phyloP scores from a whole-genome alignment of 2,113 vertebrate species.

The Litocranius walleri region DNA sequence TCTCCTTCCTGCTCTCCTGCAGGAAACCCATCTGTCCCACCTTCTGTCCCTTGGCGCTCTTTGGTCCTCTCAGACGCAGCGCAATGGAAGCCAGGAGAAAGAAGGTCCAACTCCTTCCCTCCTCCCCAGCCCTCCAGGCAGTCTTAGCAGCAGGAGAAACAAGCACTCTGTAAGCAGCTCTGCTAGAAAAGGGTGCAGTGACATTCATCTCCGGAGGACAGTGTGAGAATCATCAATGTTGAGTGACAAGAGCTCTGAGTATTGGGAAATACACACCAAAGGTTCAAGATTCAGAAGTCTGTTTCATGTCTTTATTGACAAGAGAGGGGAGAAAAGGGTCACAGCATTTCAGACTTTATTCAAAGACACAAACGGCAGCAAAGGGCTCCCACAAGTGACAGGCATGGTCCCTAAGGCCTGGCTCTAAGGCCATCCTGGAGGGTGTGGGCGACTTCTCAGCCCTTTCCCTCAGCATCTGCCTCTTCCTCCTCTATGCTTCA shows the following conservation, averaged over 20 bases:
- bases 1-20: neutral
- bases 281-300: neutral
- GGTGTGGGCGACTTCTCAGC: constrained; percentile 56
- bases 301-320: constrained; percentile 73
- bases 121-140: neutral
- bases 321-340: constrained; percentile 37
- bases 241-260: rapidly evolving
- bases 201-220: too few relatives aligned
- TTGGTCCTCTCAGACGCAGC: neutral
- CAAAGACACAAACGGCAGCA: constrained; percentile 76
- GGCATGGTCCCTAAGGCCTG: constrained; percentile 70
- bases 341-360: constrained; percentile 76
- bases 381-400: constrained; percentile 75
- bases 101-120: neutral
- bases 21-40: neutral
- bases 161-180: neutral
- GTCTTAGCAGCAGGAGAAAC: neutral
- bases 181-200: neutral
- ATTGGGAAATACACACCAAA: neutral
- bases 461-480: neutral
- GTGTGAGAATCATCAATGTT: rapidly evolving
- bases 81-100: neutral
- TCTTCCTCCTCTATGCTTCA: constrained; percentile 48
- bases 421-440: constrained; percentile 46
- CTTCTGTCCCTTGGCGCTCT: neutral